phyloP scores from a whole-genome alignment of 2,888 invertebrate genomes.

The Thera britannica region DNA sequence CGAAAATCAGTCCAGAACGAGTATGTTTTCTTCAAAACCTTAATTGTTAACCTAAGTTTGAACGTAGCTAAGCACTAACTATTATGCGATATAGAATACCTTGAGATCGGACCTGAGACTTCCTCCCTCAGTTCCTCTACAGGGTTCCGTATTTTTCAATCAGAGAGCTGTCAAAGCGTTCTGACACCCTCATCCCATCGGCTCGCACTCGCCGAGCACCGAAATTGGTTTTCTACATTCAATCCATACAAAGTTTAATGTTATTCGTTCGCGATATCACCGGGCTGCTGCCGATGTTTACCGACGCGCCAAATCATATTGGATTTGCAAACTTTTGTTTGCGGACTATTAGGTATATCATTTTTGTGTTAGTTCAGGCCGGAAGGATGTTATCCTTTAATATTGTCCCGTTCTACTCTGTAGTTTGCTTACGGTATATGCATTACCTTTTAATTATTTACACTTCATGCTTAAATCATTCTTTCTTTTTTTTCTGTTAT shows the following conservation, averaged over 20 bases:
- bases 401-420: constrained; percentile 58
- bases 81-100: constrained; percentile 9
- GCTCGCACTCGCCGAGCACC: constrained; percentile 84
- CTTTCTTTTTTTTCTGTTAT: too few species aligned
- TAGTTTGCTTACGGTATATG: constrained; percentile 7
- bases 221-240: constrained; percentile 86
- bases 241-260: constrained; percentile 86
- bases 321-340: constrained; percentile 85
- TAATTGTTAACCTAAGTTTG: background rate
- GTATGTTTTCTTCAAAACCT: too few species aligned
- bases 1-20: too few species aligned
- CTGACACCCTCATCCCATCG: constrained; percentile 86
- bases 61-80: background rate
- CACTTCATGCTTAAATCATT: too few species aligned
- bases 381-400: constrained; percentile 79
- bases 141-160: constrained; percentile 87
- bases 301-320: constrained; percentile 85
- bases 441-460: too few species aligned
- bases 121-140: constrained; percentile 77
- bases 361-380: constrained; percentile 82
- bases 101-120: constrained; percentile 44
- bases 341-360: constrained; percentile 80
- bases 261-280: constrained; percentile 85
- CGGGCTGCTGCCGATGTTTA: constrained; percentile 85
- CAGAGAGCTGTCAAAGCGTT: constrained; percentile 87